Evolutionary conservation across 2,888 invertebrate genomes (phyloP).

Genomic region (Metopia argyrocephala): DNA sequence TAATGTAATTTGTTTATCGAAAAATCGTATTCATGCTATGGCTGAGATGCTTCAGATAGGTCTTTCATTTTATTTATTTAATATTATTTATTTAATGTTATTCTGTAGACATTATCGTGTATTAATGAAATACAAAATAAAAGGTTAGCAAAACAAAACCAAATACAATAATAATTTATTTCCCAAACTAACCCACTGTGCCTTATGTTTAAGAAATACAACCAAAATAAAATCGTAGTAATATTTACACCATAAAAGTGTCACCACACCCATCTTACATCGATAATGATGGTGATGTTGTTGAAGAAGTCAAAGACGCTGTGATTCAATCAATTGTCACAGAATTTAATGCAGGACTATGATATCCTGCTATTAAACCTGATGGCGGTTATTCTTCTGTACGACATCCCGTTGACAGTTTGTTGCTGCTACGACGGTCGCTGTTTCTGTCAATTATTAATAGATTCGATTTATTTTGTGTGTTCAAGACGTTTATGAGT

Average conservation of each 20-base stretch:
- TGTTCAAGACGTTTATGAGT: neutral
- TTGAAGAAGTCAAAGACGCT: neutral
- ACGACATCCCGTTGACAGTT: constrained; percentile 37
- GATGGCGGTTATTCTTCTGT: constrained; percentile 27
- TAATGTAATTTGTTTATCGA: too few relatives aligned
- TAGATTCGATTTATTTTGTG: constrained; percentile 41
- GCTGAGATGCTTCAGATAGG: too few relatives aligned
- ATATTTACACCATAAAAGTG: constrained; percentile 54
- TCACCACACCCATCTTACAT: constrained; percentile 13
- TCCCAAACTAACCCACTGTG: neutral
- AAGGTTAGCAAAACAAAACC: too few relatives aligned
- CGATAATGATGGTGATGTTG: constrained; percentile 14
- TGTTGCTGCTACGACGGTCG: neutral
- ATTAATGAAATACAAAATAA: too few relatives aligned
- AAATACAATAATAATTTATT: neutral
- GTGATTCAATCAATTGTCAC: constrained; percentile 25
- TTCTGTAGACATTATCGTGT: too few relatives aligned
- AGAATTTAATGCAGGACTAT: constrained; percentile 38
- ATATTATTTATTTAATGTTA: too few relatives aligned
- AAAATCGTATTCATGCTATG: too few relatives aligned
- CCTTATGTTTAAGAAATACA: neutral
- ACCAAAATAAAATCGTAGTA: constrained; percentile 12
- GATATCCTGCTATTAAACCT: constrained; percentile 28
- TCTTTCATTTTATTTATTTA: too few relatives aligned
- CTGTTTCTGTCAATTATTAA: constrained; percentile 51